These are phyloP conservation scores for Heliornis fulica DNA, from an alignment of 2,113 vertebrate genomes.

Conservation along the genomic window DNA sequence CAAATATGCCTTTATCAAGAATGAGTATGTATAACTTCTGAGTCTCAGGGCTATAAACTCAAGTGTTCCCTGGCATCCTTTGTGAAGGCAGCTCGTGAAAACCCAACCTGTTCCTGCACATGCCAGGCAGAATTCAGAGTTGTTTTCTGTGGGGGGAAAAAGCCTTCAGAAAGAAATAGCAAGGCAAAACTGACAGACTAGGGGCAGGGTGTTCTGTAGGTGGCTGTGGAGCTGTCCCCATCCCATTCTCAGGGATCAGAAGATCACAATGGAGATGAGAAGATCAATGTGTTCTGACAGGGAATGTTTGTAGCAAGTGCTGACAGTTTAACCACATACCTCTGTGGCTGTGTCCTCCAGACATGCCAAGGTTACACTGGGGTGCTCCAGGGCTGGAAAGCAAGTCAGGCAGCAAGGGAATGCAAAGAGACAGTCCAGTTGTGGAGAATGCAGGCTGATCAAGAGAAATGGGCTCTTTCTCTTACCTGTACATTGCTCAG, in stretches of 20 bases:
- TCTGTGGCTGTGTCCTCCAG: neutral
- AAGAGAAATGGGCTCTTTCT: neutral
- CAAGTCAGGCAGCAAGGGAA: neutral
- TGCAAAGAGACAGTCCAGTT: neutral
- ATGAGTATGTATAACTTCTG: slow-evolving; percentile 79
- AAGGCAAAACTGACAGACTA: neutral
- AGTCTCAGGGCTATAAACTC: neutral
- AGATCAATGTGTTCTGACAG: neutral
- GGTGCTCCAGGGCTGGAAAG: neutral
- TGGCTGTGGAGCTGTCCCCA: neutral
- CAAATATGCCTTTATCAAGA: slow-evolving; percentile 93
- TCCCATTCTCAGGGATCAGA: fast-evolving
- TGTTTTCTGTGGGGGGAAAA: neutral
- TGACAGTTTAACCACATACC: neutral
- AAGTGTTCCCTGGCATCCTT: neutral
- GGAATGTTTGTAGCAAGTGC: neutral
- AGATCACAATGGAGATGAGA: no score
- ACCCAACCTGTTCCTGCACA: neutral
- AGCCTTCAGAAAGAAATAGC: neutral
- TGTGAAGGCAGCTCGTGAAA: neutral
- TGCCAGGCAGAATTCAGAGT: neutral
- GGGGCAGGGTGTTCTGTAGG: neutral
- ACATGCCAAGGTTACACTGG: neutral
- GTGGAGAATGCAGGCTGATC: neutral
- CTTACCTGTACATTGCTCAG: neutral